phyloP scores from a whole-genome alignment of 2,113 vertebrate genomes.

The Trematomus loennbergii region DNA sequence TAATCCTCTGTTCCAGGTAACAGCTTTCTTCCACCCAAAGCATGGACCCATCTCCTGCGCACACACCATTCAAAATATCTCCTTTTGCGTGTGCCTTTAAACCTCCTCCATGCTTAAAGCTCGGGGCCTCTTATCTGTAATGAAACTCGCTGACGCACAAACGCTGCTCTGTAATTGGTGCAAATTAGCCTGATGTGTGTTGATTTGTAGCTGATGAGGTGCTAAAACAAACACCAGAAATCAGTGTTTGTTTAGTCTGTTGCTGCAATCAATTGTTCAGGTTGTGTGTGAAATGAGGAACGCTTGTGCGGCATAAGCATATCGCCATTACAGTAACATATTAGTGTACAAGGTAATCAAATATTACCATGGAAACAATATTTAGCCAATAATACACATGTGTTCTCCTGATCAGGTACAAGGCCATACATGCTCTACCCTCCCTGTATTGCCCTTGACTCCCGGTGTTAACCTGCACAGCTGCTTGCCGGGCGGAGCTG shows the following conservation, averaged over 20 bases:
- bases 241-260: conserved; percentile 36
- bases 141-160: conserved; percentile 56
- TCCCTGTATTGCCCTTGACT: conserved; percentile 22
- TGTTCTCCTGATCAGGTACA: conserved; percentile 34
- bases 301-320: not conserved
- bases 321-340: not conserved
- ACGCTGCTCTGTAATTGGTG: conserved; percentile 59
- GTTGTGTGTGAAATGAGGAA: not conserved
- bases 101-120: conserved; percentile 48
- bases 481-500: conserved; percentile 47
- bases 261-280: conserved; percentile 11
- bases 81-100: conserved; percentile 60
- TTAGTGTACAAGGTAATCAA: not conserved
- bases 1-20: conserved; percentile 86
- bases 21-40: conserved; percentile 78
- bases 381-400: not conserved
- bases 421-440: conserved; percentile 17
- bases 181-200: conserved; percentile 62
- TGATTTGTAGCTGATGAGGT: conserved; percentile 61
- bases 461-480: conserved; percentile 47
- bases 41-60: conserved; percentile 56
- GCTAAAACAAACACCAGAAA: conserved; percentile 51
- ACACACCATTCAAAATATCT: conserved; percentile 58
- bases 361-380: conserved; percentile 24
- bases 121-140: conserved; percentile 53